These are phyloP conservation scores for Tipula lateralis DNA, from an alignment of 2,888 invertebrate genomes.

Conservation along the genomic window DNA sequence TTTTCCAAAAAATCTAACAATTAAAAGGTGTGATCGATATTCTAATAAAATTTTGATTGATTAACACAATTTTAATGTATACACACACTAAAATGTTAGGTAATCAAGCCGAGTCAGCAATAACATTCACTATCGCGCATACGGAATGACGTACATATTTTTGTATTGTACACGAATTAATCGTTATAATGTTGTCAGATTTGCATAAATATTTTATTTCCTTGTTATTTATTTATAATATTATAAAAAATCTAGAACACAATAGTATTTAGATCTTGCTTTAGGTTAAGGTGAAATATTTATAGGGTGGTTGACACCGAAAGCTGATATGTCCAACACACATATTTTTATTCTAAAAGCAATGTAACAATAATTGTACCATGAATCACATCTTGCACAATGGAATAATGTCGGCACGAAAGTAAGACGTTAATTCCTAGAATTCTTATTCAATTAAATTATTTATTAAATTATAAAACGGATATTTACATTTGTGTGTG, in stretches of 20 bases:
- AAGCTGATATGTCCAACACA: background rate
- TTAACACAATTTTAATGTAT: background rate
- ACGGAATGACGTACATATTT: background rate
- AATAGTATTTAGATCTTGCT: background rate
- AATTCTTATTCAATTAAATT: background rate
- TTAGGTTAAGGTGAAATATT: slow-evolving; percentile 19
- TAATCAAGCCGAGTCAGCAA: background rate
- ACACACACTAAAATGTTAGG: background rate
- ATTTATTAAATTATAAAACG: background rate
- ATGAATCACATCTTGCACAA: background rate
- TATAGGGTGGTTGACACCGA: background rate
- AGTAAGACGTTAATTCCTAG: background rate
- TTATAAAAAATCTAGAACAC: background rate
- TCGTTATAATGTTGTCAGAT: background rate
- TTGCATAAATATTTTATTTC: slow-evolving; percentile 19
- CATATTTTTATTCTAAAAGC: background rate
- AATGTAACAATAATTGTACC: background rate
- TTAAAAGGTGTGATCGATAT: background rate
- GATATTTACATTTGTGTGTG: background rate
- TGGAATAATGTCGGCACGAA: background rate
- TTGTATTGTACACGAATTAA: background rate
- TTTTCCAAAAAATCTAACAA: background rate
- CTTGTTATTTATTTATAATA: background rate
- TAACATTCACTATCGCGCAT: background rate
- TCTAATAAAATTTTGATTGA: background rate